These are phyloP conservation scores for Anguilla japonica DNA, from an alignment of 2,113 vertebrate species.

Conservation along the genomic window DNA sequence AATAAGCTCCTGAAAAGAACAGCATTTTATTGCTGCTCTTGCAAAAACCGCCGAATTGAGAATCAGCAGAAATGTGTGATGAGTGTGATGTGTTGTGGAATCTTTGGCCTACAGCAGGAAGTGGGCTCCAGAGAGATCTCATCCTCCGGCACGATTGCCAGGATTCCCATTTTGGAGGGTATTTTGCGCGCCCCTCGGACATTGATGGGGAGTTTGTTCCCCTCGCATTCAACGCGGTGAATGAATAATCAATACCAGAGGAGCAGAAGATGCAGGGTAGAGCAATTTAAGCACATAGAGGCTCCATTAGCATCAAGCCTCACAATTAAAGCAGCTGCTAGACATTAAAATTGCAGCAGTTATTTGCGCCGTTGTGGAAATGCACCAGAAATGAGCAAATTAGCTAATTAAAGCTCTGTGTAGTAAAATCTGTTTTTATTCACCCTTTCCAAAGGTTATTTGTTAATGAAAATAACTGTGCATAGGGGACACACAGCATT, in stretches of 20 bases:
- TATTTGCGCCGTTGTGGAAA: not conserved
- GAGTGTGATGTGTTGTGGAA: not conserved
- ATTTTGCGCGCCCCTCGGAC: not conserved
- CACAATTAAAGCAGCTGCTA: conserved; percentile 2
- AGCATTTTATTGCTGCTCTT: not conserved
- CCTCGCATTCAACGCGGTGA: not conserved
- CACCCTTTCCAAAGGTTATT: not conserved
- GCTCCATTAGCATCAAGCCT: conserved; percentile 12
- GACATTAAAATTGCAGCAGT: not conserved
- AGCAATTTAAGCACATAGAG: not conserved
- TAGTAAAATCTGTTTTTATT: too few relatives aligned
- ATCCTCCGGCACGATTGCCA: not conserved
- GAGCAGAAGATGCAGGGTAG: not conserved
- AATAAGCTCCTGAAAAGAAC: not conserved
- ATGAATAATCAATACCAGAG: not conserved
- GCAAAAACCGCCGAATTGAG: too few relatives aligned
- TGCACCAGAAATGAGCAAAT: not conserved
- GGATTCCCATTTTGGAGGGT: not conserved
- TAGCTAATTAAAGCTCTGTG: too few relatives aligned
- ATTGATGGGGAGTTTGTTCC: not conserved
- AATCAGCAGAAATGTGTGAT: not conserved
- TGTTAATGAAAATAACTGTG: not conserved
- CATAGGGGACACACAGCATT: not conserved
- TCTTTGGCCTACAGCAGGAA: too few relatives aligned
- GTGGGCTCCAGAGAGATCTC: not conserved